A percentile compares a stretch with the other conserved stretches of the same genome.
Evolutionary conservation across 2,113 vertebrate species (phyloP).

Genomic region (Struthidea cinerea): DNA sequence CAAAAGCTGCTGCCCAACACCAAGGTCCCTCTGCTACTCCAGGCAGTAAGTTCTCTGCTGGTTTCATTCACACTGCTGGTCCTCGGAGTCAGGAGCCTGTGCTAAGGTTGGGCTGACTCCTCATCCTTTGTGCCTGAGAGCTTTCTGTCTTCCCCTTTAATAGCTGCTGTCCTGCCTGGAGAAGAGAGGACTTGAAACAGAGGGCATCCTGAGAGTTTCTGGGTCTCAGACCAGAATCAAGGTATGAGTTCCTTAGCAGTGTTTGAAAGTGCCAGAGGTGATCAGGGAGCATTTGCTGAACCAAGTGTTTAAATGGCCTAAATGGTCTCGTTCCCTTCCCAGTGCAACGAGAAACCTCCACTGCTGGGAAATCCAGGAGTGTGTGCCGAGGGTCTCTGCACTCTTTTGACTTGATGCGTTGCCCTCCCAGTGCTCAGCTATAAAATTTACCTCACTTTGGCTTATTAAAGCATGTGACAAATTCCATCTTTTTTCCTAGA

Average conservation of each 20-base stretch:
- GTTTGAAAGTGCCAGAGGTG: not conserved
- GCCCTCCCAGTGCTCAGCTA: not conserved
- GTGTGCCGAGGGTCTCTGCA: not conserved
- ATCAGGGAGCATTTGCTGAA: not conserved
- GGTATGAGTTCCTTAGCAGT: slow-evolving; percentile 57
- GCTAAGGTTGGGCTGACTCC: not conserved
- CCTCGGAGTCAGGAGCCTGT: not conserved
- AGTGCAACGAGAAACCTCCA: not conserved
- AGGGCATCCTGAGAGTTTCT: slow-evolving; percentile 88
- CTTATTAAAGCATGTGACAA: not conserved
- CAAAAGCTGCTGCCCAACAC: slow-evolving; percentile 77
- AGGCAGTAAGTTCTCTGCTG: slow-evolving; percentile 71
- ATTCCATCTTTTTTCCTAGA: slow-evolving; percentile 45
- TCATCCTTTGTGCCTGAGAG: not conserved
- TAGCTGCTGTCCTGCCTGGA: slow-evolving; percentile 88
- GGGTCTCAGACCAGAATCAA: slow-evolving; percentile 89
- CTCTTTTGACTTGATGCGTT: not conserved
- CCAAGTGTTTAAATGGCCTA: not conserved
- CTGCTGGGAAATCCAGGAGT: not conserved
- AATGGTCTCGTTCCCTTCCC: not conserved
- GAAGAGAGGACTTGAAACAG: slow-evolving; percentile 83
- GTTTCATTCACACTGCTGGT: not conserved
- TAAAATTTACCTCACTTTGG: not conserved
- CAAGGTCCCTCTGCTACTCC: slow-evolving; percentile 81
- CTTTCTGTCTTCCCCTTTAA: not conserved